Percentiles rank a stretch among this genome's conserved stretches.
Conservation (phyloP, 1,140 invertebrate species). For the Platyscapa corneri region DNA sequence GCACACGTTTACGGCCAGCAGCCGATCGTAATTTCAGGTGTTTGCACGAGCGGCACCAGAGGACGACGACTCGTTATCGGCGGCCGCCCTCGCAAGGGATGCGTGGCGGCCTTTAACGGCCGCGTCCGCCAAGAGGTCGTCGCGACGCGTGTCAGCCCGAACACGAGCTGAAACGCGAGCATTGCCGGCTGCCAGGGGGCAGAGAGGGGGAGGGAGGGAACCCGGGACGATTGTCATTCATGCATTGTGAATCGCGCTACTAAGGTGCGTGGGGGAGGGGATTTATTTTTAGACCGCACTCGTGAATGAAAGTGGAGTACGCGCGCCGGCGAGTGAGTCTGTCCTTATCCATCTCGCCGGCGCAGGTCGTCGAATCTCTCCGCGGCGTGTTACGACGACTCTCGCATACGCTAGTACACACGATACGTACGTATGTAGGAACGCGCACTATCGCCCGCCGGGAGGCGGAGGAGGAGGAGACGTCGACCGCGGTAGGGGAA, state of each 20-base stretch:
- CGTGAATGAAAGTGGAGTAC: conserved; percentile 67
- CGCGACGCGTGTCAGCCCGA: not conserved
- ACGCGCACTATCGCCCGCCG: conserved; percentile 28
- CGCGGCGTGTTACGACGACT: not conserved
- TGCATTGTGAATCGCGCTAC: conserved; percentile 67
- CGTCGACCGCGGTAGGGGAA: conserved; percentile 25
- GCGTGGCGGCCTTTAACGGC: not conserved
- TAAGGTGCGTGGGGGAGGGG: conserved; percentile 37
- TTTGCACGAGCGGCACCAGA: too few relatives aligned
- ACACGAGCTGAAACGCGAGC: not conserved
- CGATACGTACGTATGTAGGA: not conserved
- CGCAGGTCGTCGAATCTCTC: not conserved
- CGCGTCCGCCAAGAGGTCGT: not conserved
- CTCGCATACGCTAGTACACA: not conserved
- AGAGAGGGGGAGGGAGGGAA: conserved; percentile 45
- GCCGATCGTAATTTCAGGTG: too few relatives aligned
- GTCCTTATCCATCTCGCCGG: conserved; percentile 63
- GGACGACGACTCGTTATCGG: too few relatives aligned
- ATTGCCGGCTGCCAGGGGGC: not conserved
- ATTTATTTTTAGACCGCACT: conserved; percentile 72
- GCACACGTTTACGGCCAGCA: too few relatives aligned
- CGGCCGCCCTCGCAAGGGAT: too few relatives aligned
- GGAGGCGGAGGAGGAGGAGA: conserved; percentile 50
- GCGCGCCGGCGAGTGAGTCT: conserved; percentile 56
- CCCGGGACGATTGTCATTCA: conserved; percentile 69